A percentile compares a stretch with the other conserved stretches of the same genome.
These are phyloP conservation scores for Trichoplax adhaerens DNA, from an alignment of 37 sponge, comb jelly and placozoan species.

Conservation along the genomic window DNA sequence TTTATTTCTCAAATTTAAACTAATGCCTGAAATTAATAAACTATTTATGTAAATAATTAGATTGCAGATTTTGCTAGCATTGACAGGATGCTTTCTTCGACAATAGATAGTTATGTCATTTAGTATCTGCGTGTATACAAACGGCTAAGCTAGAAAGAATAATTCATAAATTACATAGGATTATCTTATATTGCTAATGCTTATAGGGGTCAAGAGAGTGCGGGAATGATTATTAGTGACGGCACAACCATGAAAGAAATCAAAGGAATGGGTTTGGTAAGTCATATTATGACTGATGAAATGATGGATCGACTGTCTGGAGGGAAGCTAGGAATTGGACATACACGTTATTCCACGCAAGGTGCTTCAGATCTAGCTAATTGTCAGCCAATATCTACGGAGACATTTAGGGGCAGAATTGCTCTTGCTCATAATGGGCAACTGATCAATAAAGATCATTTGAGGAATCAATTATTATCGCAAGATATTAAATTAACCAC, in stretches of 20 bases:
- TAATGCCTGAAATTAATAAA: too few relatives aligned
- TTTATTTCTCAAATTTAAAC: too few relatives aligned
- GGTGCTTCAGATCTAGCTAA: conserved; percentile 5
- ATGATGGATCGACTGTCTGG: background rate
- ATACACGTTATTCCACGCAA: conserved; percentile 7
- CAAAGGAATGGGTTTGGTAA: conserved; percentile 16
- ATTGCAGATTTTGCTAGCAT: too few relatives aligned
- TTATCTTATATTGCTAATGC: too few relatives aligned
- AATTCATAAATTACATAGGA: too few relatives aligned
- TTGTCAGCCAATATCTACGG: conserved; percentile 4
- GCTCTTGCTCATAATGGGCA: conserved; percentile 15
- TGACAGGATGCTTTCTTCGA: too few relatives aligned
- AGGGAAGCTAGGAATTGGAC: conserved; percentile 6
- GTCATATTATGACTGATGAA: conserved; percentile 3
- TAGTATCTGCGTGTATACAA: too few relatives aligned
- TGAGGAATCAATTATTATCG: conserved; percentile 4
- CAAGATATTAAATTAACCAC: conserved; percentile 4
- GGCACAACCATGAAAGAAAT: conserved; percentile 2
- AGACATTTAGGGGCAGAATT: conserved; percentile 4
- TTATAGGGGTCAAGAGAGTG: conserved; percentile 18
- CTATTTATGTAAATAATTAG: too few relatives aligned
- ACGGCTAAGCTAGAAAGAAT: too few relatives aligned
- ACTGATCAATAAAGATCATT: conserved; percentile 5
- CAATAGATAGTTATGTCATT: too few relatives aligned
- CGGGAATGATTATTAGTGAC: conserved; percentile 7